Conservation (phyloP, 2,113 vertebrate genomes). For the Natator depressus region DNA sequence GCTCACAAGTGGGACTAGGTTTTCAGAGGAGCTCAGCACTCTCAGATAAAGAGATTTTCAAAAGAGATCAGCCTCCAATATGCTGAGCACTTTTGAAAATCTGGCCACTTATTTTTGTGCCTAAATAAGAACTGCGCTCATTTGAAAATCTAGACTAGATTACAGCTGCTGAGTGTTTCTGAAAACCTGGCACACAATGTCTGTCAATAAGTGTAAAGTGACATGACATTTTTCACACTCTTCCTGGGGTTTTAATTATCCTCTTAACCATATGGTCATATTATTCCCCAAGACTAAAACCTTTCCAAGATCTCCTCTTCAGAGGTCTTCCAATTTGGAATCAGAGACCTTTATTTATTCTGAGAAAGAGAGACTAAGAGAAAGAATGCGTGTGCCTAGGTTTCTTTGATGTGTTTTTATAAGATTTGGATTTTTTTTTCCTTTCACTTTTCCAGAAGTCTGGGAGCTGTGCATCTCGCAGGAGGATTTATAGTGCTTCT, state of each 20-base stretch:
- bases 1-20: background rate
- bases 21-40: background rate
- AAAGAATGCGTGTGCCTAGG: background rate
- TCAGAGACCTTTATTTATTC: background rate
- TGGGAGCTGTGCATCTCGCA: slow-evolving; percentile 10
- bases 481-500: slow-evolving; percentile 25
- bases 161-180: background rate
- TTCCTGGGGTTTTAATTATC: background rate
- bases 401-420: background rate
- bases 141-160: slow-evolving; percentile 13
- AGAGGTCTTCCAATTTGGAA: slow-evolving; percentile 18
- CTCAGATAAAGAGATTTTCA: background rate
- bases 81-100: background rate
- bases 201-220: background rate
- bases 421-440: background rate
- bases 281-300: background rate
- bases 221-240: background rate
- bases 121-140: slow-evolving; percentile 6
- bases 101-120: background rate
- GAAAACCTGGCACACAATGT: slow-evolving; percentile 22
- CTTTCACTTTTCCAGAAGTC: background rate
- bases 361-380: background rate
- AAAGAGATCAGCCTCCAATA: background rate
- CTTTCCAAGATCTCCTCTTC: slow-evolving; percentile 19
- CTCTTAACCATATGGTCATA: background rate